Evolutionary conservation across 92 coral and sea anemone species (phyloP), one percentile per base, ranked within the genome.

Genomic region (Pocillopora grandis): DNA sequence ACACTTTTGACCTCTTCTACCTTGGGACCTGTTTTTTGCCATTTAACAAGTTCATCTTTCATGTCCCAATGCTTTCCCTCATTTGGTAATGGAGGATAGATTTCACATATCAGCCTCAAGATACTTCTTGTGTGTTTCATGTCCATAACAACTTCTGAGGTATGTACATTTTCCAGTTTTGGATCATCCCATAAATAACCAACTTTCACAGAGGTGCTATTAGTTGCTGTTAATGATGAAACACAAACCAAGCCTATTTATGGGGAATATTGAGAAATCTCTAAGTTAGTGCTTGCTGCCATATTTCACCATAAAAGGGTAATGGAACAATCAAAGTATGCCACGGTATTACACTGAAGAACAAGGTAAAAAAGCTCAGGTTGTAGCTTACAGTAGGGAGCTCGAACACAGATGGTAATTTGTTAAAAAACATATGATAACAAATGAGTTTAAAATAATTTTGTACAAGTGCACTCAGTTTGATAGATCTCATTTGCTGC

Each of bases 41-140:
- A 94, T 36, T 35, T 87, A 11, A 94, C 98, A 75, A 94, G 64
- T 57, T 88, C 87, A 87, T 95, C 76, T 33, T 85, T 94, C 56
- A 81, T 78, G 10, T 77, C 79, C 77, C 87, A 84, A 77, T 87
- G 90, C 36, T 86, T 92, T 61, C 68, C 82, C 8, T 83, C 85
- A 59, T 12, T 76, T 4, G 98, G 95, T 35, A 95, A 88, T n/a
- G 93, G 92, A 67, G 98, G 98, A n/a, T 86, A 83, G 48, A 95
- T 87, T 35, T 76, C 86, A 35, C 98, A 95, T 60, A 95, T 82
- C 23, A 95, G 84, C 2, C 92, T 92, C 15, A 95, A 81, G 19
- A 31, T 68, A 58, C 89, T 88, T 11, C 27, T 36, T 18, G 60
- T 18, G 62, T 80, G 91, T 16, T 76, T 37, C 59, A 78, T 89